Evolutionary conservation across 1,140 invertebrate genomes (phyloP), one percentile per base, ranked within the genome.

Genomic region (Rhagoletis zephyria): DNA sequence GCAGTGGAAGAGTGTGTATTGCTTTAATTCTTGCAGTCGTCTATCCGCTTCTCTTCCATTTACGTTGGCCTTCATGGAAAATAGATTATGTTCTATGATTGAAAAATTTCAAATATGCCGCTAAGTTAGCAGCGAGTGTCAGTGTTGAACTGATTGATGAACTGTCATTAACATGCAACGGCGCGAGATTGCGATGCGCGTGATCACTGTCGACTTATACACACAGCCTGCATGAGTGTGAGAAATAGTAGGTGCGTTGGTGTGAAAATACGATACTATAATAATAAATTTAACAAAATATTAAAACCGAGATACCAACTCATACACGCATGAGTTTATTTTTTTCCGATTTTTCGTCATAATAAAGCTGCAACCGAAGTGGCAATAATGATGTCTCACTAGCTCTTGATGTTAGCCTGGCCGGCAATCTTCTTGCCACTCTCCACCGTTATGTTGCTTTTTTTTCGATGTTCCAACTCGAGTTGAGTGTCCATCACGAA

Each of bases 81-180:
- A 60, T 42, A 61, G 19, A 88, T 59, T 86, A 48, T 87, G 16
- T 77, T 67, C 74, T 56, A 45, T 87, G 42, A 60, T 67, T 61
- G 51, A 51, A 45, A 30, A 77, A 42, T 63, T 40, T 64, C 60
- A 64, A 87, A 88, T 65, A 65, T 51, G 60, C 87, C 87, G 77
- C 70, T 40, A 70, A 14, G 45, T 51, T 48, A 63, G n/a, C 65
- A 40, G 42, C 56, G 9, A 64, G 45, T 19, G 45, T 87, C 45
- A 81, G 64, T 65, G 48, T 30, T 85, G 56, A 9, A 87, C 87
- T 88, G 87, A 88, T 88, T 88, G 87, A 88, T 88, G 87, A 87
- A 88, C 87, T 88, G 87, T 88, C 87, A 88, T 88, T 88, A 87
- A 61, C 87, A 88, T 88, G 86, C 85, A 87, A 65, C 4, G 30